Evolutionary conservation across 2,797 vertebrate species (phyloP), one percentile per base, ranked within the genome.

Genomic region (Anguilla pacifica): DNA sequence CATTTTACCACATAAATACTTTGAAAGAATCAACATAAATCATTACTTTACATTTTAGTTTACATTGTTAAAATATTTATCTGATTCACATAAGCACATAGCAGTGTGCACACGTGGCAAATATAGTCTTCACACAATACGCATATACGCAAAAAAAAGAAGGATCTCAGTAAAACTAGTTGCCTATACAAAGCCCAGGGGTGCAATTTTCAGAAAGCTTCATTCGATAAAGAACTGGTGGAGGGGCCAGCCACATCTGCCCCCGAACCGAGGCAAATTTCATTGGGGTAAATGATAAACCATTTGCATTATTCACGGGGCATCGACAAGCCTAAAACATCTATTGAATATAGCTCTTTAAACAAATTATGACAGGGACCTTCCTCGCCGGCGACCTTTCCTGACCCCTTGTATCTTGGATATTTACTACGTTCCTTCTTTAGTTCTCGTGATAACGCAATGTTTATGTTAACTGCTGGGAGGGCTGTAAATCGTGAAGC

Each of bases 321-420:
- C 95, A 95, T 88, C 88, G 92, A 94, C 94, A 93, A 94, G 93
- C 94, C 93, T 91, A 94, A 94, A 95, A 95, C 92, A 95, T 90
- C 92, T 92, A 96, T 95, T 95, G 94, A 94, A 95, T 94, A 96
- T 90, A 91, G 92, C 91, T 94, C 94, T 95, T 97, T 90, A 96
- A 97, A 97, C 95, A 97, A 97, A 97, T 96, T 97, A 97, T 96
- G 96, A 97, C 95, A 96, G 95, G 93, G 93, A 94, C 95, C 92
- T 95, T 94, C 95, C 86, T 91, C 51, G 17, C 89, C 10, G 74
- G 86, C 88, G 92, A 96, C 94, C 94, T 93, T 90, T 93, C 89
- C 85, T 94, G 94, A 95, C 94, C 95, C 92, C 90, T 92, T 91
- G 90, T 92, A 94, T 91, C 90, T 91, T 74, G 89, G 89, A 94